Conservation (phyloP, 2,888 invertebrate species). For the Nemapogon koenigi region DNA sequence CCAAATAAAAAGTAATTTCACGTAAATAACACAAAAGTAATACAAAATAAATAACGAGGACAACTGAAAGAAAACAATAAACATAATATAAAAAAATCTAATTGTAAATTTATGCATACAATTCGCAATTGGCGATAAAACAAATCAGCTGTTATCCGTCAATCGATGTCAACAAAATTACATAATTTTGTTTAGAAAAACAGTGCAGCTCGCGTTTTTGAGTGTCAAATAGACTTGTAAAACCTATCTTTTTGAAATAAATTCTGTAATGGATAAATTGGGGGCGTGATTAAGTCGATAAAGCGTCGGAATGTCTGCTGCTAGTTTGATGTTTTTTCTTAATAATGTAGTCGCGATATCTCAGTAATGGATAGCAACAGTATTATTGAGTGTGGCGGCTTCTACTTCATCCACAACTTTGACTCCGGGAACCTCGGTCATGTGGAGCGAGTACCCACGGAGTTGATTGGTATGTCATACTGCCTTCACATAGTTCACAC, state of each 20-base stretch:
- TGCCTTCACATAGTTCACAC: neutral
- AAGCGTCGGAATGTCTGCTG: constrained; percentile 9
- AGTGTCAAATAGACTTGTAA: constrained; percentile 37
- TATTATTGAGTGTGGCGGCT: constrained; percentile 71
- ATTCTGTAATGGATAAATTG: constrained; percentile 30
- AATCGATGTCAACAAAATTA: constrained; percentile 68
- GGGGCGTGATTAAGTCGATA: constrained; percentile 32
- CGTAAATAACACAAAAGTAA: no score
- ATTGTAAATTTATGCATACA: constrained; percentile 25
- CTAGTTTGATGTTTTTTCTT: constrained; percentile 23
- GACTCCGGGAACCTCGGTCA: constrained; percentile 89
- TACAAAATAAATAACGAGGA: no score
- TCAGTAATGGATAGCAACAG: constrained; percentile 53
- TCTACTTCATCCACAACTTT: constrained; percentile 85
- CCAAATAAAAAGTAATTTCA: constrained; percentile 38
- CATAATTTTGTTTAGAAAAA: constrained; percentile 66
- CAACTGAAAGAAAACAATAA: constrained; percentile 7
- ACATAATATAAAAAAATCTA: constrained; percentile 13
- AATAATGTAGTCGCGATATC: constrained; percentile 51
- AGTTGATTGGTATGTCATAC: constrained; percentile 57
- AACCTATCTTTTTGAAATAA: constrained; percentile 19
- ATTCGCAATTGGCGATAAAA: constrained; percentile 56
- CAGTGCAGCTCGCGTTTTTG: constrained; percentile 53
- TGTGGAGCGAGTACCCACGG: constrained; percentile 75
- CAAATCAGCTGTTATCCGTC: constrained; percentile 66